Evolutionary conservation across 2,797 vertebrate species (phyloP).

Genomic region (Zenarchopterus dispar): DNA sequence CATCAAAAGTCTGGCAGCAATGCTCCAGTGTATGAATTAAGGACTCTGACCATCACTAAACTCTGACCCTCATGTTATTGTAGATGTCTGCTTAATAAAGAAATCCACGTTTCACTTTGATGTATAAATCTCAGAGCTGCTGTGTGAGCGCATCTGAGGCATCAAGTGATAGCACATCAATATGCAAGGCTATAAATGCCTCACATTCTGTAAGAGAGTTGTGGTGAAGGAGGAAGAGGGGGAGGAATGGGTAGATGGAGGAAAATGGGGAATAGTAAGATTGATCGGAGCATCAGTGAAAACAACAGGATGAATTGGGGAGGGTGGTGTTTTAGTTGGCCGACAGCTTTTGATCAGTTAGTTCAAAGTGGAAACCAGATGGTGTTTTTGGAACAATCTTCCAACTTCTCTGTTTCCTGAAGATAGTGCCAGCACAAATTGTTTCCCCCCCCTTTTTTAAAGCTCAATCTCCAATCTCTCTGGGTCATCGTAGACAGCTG

Average conservation of each 20-base stretch:
- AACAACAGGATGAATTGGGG: constrained; percentile 59
- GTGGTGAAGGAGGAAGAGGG: constrained; percentile 9
- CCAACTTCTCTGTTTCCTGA: constrained; percentile 68
- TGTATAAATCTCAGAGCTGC: constrained; percentile 74
- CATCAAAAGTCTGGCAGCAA: constrained; percentile 32
- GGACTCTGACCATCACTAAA: constrained; percentile 28
- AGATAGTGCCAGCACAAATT: constrained; percentile 69
- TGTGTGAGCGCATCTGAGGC: constrained; percentile 37
- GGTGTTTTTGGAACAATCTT: constrained; percentile 81
- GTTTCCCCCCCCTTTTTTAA: constrained; percentile 73
- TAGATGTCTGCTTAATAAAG: constrained; percentile 62
- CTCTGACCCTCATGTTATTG: constrained; percentile 44
- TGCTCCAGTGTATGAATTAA: constrained; percentile 16
- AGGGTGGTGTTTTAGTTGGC: constrained; percentile 56
- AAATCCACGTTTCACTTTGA: constrained; percentile 69
- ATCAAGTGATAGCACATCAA: constrained; percentile 54
- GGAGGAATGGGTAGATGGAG: constrained; percentile 13
- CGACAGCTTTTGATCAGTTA: constrained; percentile 83
- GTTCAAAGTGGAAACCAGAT: constrained; percentile 86
- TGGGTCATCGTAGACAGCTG: constrained; percentile 80
- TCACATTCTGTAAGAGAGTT: constrained; percentile 58
- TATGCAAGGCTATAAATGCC: constrained; percentile 71
- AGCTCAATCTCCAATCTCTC: constrained; percentile 75
- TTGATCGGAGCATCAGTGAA: constrained; percentile 40
- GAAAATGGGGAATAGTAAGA: constrained; percentile 26